Evolutionary conservation across 1,140 invertebrate genomes (phyloP), one percentile per base, ranked within the genome.

Genomic region (Spodoptera litura): DNA sequence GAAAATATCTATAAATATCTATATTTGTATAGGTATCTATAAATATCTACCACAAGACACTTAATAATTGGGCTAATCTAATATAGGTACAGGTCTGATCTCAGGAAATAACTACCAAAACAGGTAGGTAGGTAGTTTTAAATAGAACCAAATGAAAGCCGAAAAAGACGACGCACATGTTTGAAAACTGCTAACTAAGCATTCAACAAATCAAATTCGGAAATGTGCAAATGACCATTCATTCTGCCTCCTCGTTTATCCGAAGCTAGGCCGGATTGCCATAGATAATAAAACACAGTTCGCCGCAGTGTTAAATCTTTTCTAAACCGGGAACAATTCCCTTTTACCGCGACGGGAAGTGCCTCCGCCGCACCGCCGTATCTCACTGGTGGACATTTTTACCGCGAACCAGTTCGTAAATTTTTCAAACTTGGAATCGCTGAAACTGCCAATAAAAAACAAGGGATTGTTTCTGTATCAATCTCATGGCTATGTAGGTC

Each of bases 251-350:
- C 35, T 58, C 59, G 71, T 25, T 58, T 27, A 53, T 53, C 56
- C 58, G 56, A 59, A 31, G 25, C 44, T n/a, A 51, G 11, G 10
- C 51, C n/a, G 71, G 25, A 56, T 71, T 66, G 53, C 53, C 52
- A 38, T 12, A 74, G 66, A 68, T 78, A 82, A 79, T 76, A 76
- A 79, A 73, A 78, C 66, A 81, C 44, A 62, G 71, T 38, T 55
- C 58, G 51, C 59, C 74, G 74, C 81, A 74, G 74, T 82, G 74
- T 80, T 82, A 80, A 82, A 82, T 82, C 78, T 80, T 52, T 31
- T 68, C 49, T 80, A 78, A 80, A 74, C 59, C 62, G 71, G 31
- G 78, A 74, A 66, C 66, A 77, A 78, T 82, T 66, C 55, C 44
- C 49, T 71, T 53, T 82, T 74, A 31, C 49, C 52, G 4, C 52